These are phyloP conservation scores for Propithecus coquereli DNA, from an alignment of 2,113 vertebrate genomes.

Conservation along the genomic window DNA sequence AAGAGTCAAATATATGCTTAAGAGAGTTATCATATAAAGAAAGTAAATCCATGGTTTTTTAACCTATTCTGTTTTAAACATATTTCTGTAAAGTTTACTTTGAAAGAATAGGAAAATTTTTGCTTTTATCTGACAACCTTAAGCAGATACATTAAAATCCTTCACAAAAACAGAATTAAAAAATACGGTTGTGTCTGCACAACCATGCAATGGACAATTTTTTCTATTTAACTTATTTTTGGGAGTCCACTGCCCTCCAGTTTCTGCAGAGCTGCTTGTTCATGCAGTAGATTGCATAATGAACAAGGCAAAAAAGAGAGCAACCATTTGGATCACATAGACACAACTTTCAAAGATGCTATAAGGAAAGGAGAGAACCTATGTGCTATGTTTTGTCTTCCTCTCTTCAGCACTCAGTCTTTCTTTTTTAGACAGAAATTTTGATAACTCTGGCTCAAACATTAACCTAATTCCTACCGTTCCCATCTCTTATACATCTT, in stretches of 20 bases:
- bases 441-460: neutral
- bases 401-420: neutral
- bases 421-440: neutral
- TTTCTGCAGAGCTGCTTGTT: neutral
- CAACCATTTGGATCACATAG: neutral
- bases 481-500: neutral
- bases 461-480: neutral
- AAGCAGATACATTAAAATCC: neutral
- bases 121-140: neutral
- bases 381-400: neutral
- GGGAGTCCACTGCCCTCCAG: accelerated
- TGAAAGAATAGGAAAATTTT: neutral
- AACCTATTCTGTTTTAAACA: slow-evolving; percentile 4
- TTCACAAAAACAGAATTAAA: neutral
- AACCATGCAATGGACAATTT: neutral
- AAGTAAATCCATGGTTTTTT: neutral
- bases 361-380: neutral
- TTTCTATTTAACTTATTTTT: neutral
- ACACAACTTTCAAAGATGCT: neutral
- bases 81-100: neutral
- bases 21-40: neutral
- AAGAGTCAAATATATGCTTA: neutral
- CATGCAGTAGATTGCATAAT: neutral
- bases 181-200: neutral
- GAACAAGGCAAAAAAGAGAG: neutral